Evolutionary conservation across 2,113 vertebrate species (phyloP), one percentile per base, ranked within the genome.

Genomic region (Chlamydotis undulata): DNA sequence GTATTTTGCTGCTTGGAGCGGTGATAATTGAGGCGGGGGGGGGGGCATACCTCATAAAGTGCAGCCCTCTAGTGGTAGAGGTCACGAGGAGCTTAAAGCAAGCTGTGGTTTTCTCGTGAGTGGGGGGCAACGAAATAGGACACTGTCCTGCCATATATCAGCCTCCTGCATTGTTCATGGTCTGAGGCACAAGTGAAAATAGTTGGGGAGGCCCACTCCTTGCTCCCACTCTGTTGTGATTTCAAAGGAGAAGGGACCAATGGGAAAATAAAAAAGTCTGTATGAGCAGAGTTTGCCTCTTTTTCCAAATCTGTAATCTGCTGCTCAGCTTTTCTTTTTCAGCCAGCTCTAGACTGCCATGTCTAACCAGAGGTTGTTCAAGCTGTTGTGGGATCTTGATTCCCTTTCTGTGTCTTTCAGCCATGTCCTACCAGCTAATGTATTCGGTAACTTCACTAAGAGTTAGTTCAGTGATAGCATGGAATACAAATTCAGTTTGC

Each of bases 11-110:
- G 24, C n/a, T 64, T 23, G 17, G 24, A 53, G 26, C 3, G 0
- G 21, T 74, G 59, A 16, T 41, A 65, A 31, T 43, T 53, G 63
- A 74, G 45, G 60, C 78, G 25, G 11, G 15, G 19, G 28, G 28
- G 14, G 41, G 56, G 61, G 7, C 69, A 43, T 56, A 50, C 39
- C 6, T 1, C 49, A 45, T 35, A 35, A 87, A 52, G 87, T 41
- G 31, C 70, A 94, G 90, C 95, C 92, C 92, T 95, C 93, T 96
- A 91, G 90, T 83, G 94, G 93, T 73, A 82, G 50, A 91, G 91
- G 84, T 96, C 89, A 55, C 1, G 0, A 21, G 80, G 52, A 91
- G 65, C 91, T 79, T 73, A 91, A 87, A n/a, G 57, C 63, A 53
- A 73, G 37, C 67, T 77, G 87, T 14, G 35, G 10, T 80, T 87